Percentiles rank a stretch among this genome's conserved stretches.
These are phyloP conservation scores for Pipistrellus kuhlii DNA, from an alignment of 2,797 vertebrate genomes.

Conservation along the genomic window DNA sequence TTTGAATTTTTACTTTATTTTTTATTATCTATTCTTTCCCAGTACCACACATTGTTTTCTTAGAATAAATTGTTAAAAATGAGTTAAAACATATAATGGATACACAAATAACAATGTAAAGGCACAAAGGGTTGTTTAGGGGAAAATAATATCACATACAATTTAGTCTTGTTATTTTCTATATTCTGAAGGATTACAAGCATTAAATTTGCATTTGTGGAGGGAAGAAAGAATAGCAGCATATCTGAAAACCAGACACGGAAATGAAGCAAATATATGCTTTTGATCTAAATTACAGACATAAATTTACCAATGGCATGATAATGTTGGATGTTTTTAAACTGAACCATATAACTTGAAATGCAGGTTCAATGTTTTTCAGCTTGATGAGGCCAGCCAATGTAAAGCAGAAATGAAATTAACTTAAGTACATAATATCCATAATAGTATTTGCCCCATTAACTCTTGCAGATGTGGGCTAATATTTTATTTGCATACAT, in stretches of 20 bases:
- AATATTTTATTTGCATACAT: slow-evolving; percentile 85
- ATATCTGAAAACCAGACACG: slow-evolving; percentile 64
- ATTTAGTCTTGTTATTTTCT: slow-evolving; percentile 74
- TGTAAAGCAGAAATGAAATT: slow-evolving; percentile 82
- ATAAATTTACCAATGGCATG: slow-evolving; percentile 80
- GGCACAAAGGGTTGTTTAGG: slow-evolving; percentile 63
- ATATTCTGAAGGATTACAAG: slow-evolving; percentile 79
- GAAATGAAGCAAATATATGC: slow-evolving; percentile 79
- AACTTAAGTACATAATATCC: slow-evolving; percentile 74
- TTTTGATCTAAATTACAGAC: slow-evolving; percentile 87
- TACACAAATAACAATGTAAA: slow-evolving; percentile 75
- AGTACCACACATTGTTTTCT: neutral
- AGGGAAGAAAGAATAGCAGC: slow-evolving; percentile 63
- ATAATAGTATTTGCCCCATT: slow-evolving; percentile 79
- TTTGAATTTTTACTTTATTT: neutral
- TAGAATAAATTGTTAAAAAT: slow-evolving; percentile 56
- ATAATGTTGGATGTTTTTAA: slow-evolving; percentile 82
- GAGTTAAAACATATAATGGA: slow-evolving; percentile 23
- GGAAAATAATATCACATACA: slow-evolving; percentile 60
- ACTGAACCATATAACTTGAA: slow-evolving; percentile 81
- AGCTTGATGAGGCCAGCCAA: slow-evolving; percentile 81
- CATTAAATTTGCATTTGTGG: slow-evolving; percentile 73
- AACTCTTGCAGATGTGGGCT: slow-evolving; percentile 79
- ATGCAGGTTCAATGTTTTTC: slow-evolving; percentile 79
- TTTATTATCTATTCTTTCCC: neutral